Base-by-base conservation (phyloP, 1,140 invertebrate species). In the Stenopsyche tienmushanensis region DNA sequence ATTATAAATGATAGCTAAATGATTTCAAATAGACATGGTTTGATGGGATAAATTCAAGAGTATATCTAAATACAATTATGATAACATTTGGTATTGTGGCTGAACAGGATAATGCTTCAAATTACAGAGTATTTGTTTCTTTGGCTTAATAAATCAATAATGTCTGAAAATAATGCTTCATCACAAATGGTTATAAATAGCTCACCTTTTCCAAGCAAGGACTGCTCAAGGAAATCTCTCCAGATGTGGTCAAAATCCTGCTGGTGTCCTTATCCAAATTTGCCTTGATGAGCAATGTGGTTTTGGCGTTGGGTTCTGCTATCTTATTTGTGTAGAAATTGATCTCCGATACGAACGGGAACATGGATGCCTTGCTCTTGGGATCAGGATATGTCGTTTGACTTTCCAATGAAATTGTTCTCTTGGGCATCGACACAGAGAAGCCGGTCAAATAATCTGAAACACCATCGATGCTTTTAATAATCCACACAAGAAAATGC, bases 261-360 rank as follows among this genome's bases (percentile, higher is more conserved):
- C 80, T 76, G 1, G 85, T 81, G 21, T 76, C 71, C 1, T 68
- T 70, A 24, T 78, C 76, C 0, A 83, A 60, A 59, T 86, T 82
- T 9, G 83, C 74, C 34, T 63, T 74, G 18, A 82, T 76, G 10
- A 75, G 73, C 0, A 85, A 66, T 5, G 78, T 77, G 1, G 85
- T 83, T 72, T 87, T 90, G 10, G 87, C 82, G 21, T 85, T 80
- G 0, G 89, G 88, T 42, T 86, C 83, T 55, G 83, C 83, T 62
- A 85, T 84, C 71, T 90, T 89, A 75, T 92, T 87, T 10, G 89
- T 73, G 74, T 87, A 90, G 44, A 90, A 76, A 13, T 78, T 76
- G 2, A 85, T 77, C 64, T 81, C 79, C 1, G 73, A 78, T 0
- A 71, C 69, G 52, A 80, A 62, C 3, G 78, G 76, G 73, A 80